Percentiles rank a stretch among this genome's conserved stretches.
Evolutionary conservation across 2,888 invertebrate species (phyloP).

Genomic region (Limnephilus lunatus): DNA sequence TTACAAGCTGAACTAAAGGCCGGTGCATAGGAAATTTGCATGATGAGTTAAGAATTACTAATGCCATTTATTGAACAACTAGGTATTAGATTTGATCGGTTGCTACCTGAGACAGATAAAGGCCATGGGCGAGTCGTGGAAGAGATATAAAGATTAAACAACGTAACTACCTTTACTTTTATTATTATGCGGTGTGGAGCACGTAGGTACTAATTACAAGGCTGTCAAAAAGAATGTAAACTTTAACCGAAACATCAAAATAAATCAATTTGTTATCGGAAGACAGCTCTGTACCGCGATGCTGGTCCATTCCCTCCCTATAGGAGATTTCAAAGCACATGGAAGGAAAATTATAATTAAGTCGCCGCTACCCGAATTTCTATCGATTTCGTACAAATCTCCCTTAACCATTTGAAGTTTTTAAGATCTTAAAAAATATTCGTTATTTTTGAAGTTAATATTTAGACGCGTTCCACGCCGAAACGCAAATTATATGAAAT

Average conservation of each 20-base stretch:
- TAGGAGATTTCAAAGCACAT: too few species aligned
- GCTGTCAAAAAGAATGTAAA: not conserved
- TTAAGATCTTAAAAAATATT: too few species aligned
- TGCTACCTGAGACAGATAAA: constrained; percentile 59
- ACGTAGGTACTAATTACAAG: not conserved
- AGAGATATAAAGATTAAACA: not conserved
- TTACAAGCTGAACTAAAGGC: constrained; percentile 42
- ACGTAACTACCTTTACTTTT: not conserved
- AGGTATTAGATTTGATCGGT: constrained; percentile 46
- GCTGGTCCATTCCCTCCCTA: too few species aligned
- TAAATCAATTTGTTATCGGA: not conserved
- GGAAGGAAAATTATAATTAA: too few species aligned
- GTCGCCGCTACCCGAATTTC: too few species aligned
- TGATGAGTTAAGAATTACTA: constrained; percentile 63
- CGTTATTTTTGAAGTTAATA: too few species aligned
- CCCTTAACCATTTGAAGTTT: too few species aligned
- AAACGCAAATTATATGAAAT: too few species aligned
- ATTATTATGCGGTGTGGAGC: not conserved
- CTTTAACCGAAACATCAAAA: not conserved
- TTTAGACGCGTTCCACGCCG: too few species aligned
- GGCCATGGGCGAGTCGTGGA: constrained; percentile 37
- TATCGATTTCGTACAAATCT: too few species aligned
- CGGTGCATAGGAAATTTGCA: constrained; percentile 58
- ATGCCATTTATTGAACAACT: constrained; percentile 61
- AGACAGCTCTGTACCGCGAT: not conserved